Evolutionary conservation across 2,797 vertebrate species (phyloP).

Genomic region (Lacerta bilineata): DNA sequence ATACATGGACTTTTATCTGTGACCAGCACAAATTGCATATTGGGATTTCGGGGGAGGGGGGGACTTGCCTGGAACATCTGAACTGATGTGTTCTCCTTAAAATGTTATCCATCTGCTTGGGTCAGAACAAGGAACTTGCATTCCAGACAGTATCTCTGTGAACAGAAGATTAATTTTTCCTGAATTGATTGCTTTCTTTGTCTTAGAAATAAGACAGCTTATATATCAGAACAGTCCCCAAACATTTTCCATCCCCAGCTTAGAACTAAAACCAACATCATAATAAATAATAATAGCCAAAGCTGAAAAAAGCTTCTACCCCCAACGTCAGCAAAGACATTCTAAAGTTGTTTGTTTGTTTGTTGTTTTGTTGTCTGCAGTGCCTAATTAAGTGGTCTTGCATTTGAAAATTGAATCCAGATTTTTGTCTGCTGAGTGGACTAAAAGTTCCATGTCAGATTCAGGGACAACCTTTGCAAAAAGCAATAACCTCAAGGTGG

Average conservation of each 20-base stretch:
- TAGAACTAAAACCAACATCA: constrained; percentile 72
- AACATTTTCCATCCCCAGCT: constrained; percentile 76
- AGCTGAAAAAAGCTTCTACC: constrained; percentile 66
- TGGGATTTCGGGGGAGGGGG: background rate
- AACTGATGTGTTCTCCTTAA: background rate
- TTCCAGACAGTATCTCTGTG: constrained; percentile 14
- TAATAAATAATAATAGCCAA: constrained; percentile 72
- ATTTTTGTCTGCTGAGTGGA: constrained; percentile 68
- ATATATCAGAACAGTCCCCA: constrained; percentile 71
- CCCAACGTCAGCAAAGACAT: constrained; percentile 71
- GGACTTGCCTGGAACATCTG: background rate
- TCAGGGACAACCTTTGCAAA: constrained; percentile 48
- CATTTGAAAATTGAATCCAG: constrained; percentile 81
- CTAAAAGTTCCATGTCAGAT: constrained; percentile 54
- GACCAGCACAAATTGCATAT: background rate
- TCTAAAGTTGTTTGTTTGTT: constrained; percentile 47
- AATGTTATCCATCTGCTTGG: background rate
- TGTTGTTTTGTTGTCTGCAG: constrained; percentile 73
- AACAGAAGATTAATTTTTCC: constrained; percentile 11
- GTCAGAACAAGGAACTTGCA: background rate
- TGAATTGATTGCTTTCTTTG: constrained; percentile 56
- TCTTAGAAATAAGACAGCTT: constrained; percentile 53
- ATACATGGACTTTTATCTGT: background rate
- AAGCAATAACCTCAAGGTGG: constrained; percentile 43
- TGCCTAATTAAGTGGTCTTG: constrained; percentile 76